These are phyloP conservation scores for Sarcophaga peregrina DNA, from an alignment of 1,140 invertebrate genomes.

Conservation along the genomic window DNA sequence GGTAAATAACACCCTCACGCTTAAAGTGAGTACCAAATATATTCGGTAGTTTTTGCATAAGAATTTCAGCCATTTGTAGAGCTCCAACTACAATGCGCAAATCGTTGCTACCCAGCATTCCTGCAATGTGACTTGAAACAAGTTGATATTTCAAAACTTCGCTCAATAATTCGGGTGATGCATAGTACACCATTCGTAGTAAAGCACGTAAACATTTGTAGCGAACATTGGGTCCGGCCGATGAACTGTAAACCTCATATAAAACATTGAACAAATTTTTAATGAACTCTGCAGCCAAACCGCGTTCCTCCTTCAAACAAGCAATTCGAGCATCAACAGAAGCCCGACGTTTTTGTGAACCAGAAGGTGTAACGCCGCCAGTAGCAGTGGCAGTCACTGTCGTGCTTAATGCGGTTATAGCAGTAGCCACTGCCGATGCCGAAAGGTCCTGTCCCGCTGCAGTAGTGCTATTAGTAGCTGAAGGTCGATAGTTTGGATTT, in stretches of 20 bases:
- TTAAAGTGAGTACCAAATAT: constrained; percentile 95
- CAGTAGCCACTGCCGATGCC: constrained; percentile 42
- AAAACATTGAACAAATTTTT: constrained; percentile 90
- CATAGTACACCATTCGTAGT: constrained; percentile 94
- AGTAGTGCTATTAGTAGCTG: constrained; percentile 42
- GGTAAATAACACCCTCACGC: constrained; percentile 94
- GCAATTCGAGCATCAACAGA: constrained; percentile 75
- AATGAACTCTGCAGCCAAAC: constrained; percentile 82
- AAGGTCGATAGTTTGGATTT: constrained; percentile 63
- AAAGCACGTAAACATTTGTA: constrained; percentile 96
- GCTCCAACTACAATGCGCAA: constrained; percentile 95
- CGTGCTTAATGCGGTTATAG: constrained; percentile 44
- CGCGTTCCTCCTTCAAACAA: constrained; percentile 74
- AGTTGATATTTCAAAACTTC: constrained; percentile 92
- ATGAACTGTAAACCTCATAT: constrained; percentile 97
- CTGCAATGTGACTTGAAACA: constrained; percentile 96
- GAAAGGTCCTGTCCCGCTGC: constrained; percentile 57
- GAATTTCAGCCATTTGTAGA: constrained; percentile 95
- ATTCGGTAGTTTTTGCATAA: constrained; percentile 95
- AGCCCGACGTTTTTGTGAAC: constrained; percentile 55
- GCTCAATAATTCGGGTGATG: constrained; percentile 84
- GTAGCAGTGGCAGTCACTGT: constrained; percentile 50
- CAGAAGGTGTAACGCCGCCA: constrained; percentile 43
- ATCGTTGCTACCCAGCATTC: constrained; percentile 97
- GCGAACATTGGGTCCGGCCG: constrained; percentile 95